Percentiles rank a stretch among this genome's conserved stretches.
These are phyloP conservation scores for Sacculina carcini DNA, from an alignment of 2,888 invertebrate species.

Conservation along the genomic window DNA sequence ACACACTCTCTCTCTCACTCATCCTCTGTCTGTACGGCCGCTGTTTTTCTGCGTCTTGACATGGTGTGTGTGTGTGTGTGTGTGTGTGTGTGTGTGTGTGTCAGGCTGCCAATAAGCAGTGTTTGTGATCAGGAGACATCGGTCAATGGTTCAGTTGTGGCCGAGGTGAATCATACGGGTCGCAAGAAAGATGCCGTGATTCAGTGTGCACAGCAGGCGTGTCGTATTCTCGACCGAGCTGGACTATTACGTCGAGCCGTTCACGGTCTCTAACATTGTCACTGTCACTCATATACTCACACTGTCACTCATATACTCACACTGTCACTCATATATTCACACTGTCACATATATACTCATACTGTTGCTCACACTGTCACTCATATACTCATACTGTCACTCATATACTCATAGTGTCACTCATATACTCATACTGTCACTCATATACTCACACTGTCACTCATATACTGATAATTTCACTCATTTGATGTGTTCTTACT, in stretches of 20 bases:
- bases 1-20: not conserved
- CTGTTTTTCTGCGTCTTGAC: too few relatives aligned
- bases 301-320: too few relatives aligned
- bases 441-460: not conserved
- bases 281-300: too few relatives aligned
- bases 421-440: not conserved
- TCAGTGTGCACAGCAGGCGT: conserved; percentile 84
- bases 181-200: conserved; percentile 82
- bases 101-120: conserved; percentile 60
- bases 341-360: too few relatives aligned
- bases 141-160: conserved; percentile 43
- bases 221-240: conserved; percentile 59
- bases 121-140: too few relatives aligned
- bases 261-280: too few relatives aligned
- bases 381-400: not conserved
- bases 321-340: too few relatives aligned
- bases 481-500: too few relatives aligned
- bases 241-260: conserved; percentile 60
- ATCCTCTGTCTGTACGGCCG: too few relatives aligned
- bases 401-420: not conserved
- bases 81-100: conserved; percentile 13
- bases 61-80: too few relatives aligned
- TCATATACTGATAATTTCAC: not conserved
- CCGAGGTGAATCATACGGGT: conserved; percentile 57
- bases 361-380: not conserved